Base-by-base conservation (phyloP, 2,797 vertebrate genomes). In the Eupleurogrammus muticus region DNA sequence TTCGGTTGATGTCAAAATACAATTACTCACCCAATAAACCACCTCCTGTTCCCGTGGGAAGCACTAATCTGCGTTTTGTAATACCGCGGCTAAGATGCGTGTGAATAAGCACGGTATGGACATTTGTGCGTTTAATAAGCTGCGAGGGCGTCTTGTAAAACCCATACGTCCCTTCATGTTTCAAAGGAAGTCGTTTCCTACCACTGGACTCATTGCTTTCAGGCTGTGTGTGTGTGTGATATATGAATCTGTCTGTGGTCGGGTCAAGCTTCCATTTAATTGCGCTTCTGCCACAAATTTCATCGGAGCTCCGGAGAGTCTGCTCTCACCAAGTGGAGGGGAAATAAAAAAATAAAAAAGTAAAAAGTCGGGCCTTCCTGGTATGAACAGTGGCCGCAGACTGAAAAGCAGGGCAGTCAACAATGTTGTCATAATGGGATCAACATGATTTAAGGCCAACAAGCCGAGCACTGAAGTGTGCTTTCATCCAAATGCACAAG, bases 1-100 rank as follows among this genome's bases (percentile, higher is more conserved):
- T 78, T 59, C 67, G 85, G 63, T 77, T 68, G 70, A 70, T 77
- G 59, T 88, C 82, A 79, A 78, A 80, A 86, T 70, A 75, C 66
- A 88, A 85, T 86, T 73, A 80, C 48, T 70, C 76, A 63, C 70
- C 64, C 66, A 74, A 68, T 79, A 72, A 83, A 69, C 36, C 73
- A 57, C 56, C 58, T 58, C 61, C 55, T 73, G 50, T 59, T 78
- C 54, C 28, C 14, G 59, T 70, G 71, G 34, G 58, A 56, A 56
- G 38, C 47, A 19, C 47, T 68, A 56, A 79, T 84, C 70, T 80
- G 56, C 38, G 66, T 73, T 81, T 59, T 65, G 59, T 55, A 66
- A 42, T 21, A 73, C 80, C 72, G 70, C 46, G 32, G 66, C 59
- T 23, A 36, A 57, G 51, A 77, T 23, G 67, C 20, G 49, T 62